Conservation (phyloP, 2,113 vertebrate species). For the Zosterops hypoxanthus region DNA sequence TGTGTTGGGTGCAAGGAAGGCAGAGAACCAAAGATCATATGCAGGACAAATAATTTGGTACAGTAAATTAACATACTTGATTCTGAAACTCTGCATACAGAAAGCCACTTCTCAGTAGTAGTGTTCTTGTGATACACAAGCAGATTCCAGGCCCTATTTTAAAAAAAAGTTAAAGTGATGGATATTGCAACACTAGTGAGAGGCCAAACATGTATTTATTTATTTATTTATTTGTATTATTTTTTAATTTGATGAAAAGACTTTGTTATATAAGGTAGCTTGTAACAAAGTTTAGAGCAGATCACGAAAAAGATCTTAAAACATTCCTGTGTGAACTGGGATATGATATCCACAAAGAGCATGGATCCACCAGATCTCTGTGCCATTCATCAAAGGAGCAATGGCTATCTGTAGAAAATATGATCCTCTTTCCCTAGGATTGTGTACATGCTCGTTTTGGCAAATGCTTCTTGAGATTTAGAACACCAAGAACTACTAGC, state of each 20-base stretch:
- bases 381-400: neutral
- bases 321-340: fast-evolving
- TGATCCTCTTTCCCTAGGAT: neutral
- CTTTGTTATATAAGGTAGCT: neutral
- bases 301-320: neutral
- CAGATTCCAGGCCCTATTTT: neutral
- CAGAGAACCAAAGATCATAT: neutral
- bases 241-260: neutral
- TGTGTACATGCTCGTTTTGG: neutral
- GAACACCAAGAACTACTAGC: neutral
- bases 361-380: neutral
- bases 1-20: neutral
- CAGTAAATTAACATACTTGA: slow-evolving; percentile 2
- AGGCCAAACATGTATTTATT: neutral
- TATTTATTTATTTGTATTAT: neutral
- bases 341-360: neutral
- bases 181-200: neutral
- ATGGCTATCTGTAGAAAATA: neutral
- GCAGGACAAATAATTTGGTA: neutral
- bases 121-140: neutral
- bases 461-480: neutral
- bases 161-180: neutral
- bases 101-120: neutral
- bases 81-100: neutral
- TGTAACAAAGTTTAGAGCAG: neutral